These are phyloP conservation scores for Microcebus murinus DNA, from an alignment of 2,113 vertebrate species.

Conservation along the genomic window DNA sequence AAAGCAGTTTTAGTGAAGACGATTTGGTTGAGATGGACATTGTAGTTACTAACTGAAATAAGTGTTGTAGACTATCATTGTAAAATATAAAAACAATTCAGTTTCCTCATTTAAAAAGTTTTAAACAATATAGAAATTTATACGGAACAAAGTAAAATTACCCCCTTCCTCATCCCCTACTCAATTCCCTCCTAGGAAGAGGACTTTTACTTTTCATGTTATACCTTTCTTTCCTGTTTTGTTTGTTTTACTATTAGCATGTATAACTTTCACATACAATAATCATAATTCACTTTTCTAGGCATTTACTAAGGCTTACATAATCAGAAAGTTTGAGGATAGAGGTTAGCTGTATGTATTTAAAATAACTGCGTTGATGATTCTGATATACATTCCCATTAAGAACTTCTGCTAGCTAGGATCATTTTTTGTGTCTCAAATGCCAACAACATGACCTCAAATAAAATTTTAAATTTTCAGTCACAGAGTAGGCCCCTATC, in stretches of 20 bases:
- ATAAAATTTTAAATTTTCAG: background rate
- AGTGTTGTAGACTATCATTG: background rate
- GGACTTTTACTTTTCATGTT: background rate
- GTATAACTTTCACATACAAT: background rate
- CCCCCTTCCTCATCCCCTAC: background rate
- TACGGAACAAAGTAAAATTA: background rate
- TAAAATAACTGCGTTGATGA: background rate
- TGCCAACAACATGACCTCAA: background rate
- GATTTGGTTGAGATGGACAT: background rate
- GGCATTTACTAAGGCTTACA: background rate
- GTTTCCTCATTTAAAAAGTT: background rate
- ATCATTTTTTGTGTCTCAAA: conserved; percentile 4
- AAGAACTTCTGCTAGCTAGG: background rate
- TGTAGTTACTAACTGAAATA: background rate
- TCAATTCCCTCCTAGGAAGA: background rate
- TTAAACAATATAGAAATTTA: background rate
- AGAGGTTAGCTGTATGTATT: background rate
- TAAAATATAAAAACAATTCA: background rate
- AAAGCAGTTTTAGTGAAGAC: conserved; percentile 11
- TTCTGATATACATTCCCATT: background rate
- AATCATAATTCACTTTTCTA: conserved; percentile 18
- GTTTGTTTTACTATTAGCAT: background rate
- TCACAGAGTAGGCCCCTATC: background rate
- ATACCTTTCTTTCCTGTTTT: background rate
- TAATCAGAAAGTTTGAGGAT: background rate